Percentiles rank a stretch among this genome's conserved stretches.
These are phyloP conservation scores for Muscina levida DNA, from an alignment of 2,888 invertebrate genomes.

Conservation along the genomic window DNA sequence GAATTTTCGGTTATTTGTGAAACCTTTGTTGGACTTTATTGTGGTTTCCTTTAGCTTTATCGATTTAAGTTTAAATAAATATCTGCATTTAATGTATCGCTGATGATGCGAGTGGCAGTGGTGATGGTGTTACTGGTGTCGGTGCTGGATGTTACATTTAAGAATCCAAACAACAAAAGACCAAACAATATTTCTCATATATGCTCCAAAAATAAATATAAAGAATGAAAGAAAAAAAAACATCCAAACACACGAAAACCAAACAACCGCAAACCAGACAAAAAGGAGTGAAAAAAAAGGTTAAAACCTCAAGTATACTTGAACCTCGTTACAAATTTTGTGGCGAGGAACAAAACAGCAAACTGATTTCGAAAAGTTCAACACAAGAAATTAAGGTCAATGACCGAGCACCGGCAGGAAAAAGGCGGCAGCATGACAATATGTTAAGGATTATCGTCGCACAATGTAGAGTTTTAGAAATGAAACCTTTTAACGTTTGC, in stretches of 20 bases:
- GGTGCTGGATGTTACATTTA: neutral
- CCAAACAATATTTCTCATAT: constrained; percentile 1
- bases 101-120: constrained; percentile 34
- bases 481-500: constrained; percentile 33
- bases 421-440: constrained; percentile 39
- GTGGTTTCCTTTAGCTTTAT: neutral
- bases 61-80: constrained; percentile 39
- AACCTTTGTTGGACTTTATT: constrained; percentile 12
- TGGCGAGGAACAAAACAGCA: constrained; percentile 8
- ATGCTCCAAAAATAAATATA: neutral
- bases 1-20: constrained; percentile 11
- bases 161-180: neutral
- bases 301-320: constrained; percentile 50
- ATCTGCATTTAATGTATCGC: constrained; percentile 52
- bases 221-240: constrained; percentile 35
- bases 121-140: neutral
- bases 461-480: neutral
- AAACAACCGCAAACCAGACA: constrained; percentile 50
- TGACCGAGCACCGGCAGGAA: constrained; percentile 13
- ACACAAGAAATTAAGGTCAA: constrained; percentile 45
- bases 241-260: no score
- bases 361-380: constrained; percentile 42
- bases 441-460: constrained; percentile 42
- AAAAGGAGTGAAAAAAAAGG: constrained; percentile 19
- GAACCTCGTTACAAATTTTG: constrained; percentile 7